Evolutionary conservation across 2,797 vertebrate species (phyloP).

Genomic region (Gambusia yucatana): DNA sequence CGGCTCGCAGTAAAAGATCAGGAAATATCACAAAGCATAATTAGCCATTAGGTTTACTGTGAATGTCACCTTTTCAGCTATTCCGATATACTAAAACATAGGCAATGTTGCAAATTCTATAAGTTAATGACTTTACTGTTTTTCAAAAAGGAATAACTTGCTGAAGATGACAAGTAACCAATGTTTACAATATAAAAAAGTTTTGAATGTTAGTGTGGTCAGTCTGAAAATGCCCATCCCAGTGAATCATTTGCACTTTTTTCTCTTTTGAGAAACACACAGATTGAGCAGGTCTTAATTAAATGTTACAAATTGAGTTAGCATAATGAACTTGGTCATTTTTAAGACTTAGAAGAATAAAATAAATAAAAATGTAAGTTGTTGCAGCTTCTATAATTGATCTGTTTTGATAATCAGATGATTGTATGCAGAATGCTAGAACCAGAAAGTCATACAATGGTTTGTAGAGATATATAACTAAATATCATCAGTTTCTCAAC

Average conservation of each 20-base stretch:
- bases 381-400: background rate
- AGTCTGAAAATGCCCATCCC: background rate
- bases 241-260: background rate
- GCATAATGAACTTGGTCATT: background rate
- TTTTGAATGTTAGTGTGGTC: background rate
- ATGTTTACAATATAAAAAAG: background rate
- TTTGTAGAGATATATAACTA: background rate
- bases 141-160: background rate
- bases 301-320: background rate
- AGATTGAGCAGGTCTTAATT: background rate
- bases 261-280: background rate
- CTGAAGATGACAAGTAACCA: background rate
- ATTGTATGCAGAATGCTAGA: background rate
- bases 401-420: background rate
- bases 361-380: background rate
- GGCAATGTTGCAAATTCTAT: background rate
- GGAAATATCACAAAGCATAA: background rate
- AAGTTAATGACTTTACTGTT: background rate
- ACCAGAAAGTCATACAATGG: background rate
- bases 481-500: background rate
- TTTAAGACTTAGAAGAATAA: background rate
- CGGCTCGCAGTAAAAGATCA: background rate
- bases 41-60: background rate
- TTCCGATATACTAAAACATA: background rate
- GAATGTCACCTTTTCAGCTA: background rate